Base-by-base conservation (phyloP, 1,140 invertebrate genomes). In the Lucilia sericata region DNA sequence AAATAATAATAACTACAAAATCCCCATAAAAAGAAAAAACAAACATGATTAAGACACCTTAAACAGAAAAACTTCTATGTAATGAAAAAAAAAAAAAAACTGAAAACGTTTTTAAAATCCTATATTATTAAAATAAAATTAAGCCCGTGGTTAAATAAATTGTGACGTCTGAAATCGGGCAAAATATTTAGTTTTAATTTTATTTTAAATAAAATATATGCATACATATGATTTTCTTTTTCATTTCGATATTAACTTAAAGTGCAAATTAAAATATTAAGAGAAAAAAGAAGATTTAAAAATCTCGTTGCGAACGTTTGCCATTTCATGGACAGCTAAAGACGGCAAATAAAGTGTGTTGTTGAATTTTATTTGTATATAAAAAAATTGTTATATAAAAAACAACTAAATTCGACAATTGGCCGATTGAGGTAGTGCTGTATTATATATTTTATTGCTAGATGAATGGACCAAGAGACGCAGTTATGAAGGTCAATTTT, bases 401-500 rank as follows among this genome's bases (percentile, higher is more conserved):
- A 7, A 7, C 10, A 51, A 51, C 10, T 51, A 51, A 51, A 51
- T 51, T 7, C 49, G 10, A 51, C 49, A 51, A 51, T 51, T 17
- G 49, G 5, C 49, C 5, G 36, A 36, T 36, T 36, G 36, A 51
- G 14, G 49, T 51, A 51, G 49, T 51, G 14, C 10, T 51, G 14
- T 4, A 51, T 51, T 51, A 55, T 55, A 55, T 12, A 55, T 55
- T 42, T 42, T 42, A 42, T 36, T 36, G 36, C 42, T 5, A 42
- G 42, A 42, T 42, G 42, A 55, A 55, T 17, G 17, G 4, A 51
- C 49, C 49, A 2, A 51, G 49, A 51, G 49, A 51, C 49, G 49
- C 10, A 51, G 10, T 55, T 17, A 7, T 42, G 74, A 76, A 76
- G 74, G 74, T 30, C 74, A 76, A 76, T 76, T 76, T 76, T 76